Evolutionary conservation across 2,797 vertebrate species (phyloP), one percentile per base, ranked within the genome.

Genomic region (Eleutherodactylus coqui): DNA sequence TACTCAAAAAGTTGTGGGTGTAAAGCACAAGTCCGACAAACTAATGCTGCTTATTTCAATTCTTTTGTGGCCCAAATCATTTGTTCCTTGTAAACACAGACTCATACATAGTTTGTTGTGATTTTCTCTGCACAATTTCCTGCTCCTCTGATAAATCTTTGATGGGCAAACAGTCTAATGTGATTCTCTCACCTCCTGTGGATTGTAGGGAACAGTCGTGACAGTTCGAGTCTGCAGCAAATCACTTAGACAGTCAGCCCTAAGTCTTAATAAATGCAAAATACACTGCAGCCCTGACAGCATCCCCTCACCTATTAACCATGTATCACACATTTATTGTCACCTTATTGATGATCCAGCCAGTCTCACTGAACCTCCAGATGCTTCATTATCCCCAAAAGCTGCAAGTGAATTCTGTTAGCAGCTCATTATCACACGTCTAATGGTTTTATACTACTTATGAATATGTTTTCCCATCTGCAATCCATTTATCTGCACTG

Each of bases 131-230:
- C 87, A 88, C 91, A 86, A 90, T 95, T 92, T 94, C 94, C 94
- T 94, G 92, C 94, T 94, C 94, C 75, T 53, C 47, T 78, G 75
- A 77, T 77, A 62, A 60, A 29, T 43, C 91, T 90, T 88, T 91
- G 92, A 88, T 88, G 90, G 89, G 93, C 93, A 94, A 94, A 93
- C 93, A 94, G 90, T 89, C 92, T 95, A 94, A 96, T 94, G 93
- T 94, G 92, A 93, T 92, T 94, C 93, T 91, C 89, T 91, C 87
- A 87, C 92, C 91, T 93, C 94, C 93, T 88, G 93, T 85, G 92
- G 94, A 92, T 93, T 92, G 82, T 85, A 87, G 89, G 86, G 88
- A 88, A 90, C 85, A 90, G 88, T 90, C 90, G 94, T 93, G 95
- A 94, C 89, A 92, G 91, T 90, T 91, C 53, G 81, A 90, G 86